Evolutionary conservation across 2,113 vertebrate species (phyloP).

Genomic region (Fregetta grallaria): DNA sequence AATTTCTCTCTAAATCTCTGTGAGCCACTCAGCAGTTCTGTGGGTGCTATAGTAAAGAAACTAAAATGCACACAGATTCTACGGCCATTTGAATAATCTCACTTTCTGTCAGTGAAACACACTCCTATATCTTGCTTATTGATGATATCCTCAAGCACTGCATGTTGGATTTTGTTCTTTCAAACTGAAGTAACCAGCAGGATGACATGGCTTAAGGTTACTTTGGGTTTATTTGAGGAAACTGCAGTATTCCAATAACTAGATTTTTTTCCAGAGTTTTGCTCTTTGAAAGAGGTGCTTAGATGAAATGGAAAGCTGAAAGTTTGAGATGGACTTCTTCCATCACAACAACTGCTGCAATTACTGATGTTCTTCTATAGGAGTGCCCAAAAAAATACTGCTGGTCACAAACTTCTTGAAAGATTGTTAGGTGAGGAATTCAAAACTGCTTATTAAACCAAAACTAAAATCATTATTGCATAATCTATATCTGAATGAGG

Average conservation of each 20-base stretch:
- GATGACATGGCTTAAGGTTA: neutral
- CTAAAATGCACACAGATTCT: neutral
- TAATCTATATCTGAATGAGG: neutral
- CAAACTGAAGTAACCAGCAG: neutral
- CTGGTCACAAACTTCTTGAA: neutral
- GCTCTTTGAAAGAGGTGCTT: neutral
- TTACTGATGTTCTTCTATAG: neutral
- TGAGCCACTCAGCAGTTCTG: neutral
- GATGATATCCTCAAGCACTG: neutral
- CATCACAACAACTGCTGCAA: neutral
- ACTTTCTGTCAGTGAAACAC: neutral
- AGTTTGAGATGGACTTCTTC: neutral
- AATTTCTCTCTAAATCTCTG: neutral
- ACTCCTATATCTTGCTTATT: neutral
- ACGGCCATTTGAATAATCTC: neutral
- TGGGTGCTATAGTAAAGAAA: neutral
- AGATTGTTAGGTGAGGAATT: neutral
- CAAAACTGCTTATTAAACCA: neutral
- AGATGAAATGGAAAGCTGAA: neutral
- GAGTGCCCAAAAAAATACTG: neutral
- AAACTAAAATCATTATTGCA: neutral
- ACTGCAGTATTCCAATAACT: neutral
- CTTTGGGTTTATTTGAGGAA: neutral
- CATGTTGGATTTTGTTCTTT: neutral
- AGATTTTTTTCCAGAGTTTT: neutral